Percentiles rank a stretch among this genome's conserved stretches.
Conservation (phyloP, 1,140 invertebrate genomes). For the Zelostemma sp. region DNA sequence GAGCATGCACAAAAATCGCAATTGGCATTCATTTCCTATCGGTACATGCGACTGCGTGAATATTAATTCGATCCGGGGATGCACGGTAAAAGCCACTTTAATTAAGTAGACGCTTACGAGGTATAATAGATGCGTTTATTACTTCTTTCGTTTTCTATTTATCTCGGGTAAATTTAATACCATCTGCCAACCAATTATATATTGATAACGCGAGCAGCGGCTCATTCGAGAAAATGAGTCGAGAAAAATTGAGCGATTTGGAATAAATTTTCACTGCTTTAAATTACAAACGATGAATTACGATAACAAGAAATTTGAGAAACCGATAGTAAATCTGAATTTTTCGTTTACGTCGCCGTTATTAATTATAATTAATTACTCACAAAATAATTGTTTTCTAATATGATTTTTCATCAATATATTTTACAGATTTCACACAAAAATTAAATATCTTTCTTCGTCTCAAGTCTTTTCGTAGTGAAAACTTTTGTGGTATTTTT, state of each 20-base stretch:
- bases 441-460: too few relatives aligned
- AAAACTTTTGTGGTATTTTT: too few relatives aligned
- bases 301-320: neutral
- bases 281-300: too few relatives aligned
- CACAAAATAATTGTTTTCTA: too few relatives aligned
- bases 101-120: constrained; percentile 1
- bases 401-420: too few relatives aligned
- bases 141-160: constrained; percentile 1
- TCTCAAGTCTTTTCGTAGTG: too few relatives aligned
- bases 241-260: too few relatives aligned
- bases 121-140: constrained; percentile 6
- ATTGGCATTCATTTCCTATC: neutral
- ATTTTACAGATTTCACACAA: too few relatives aligned
- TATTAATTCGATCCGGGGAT: neutral
- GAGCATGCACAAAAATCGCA: constrained; percentile 2
- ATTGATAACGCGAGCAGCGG: neutral
- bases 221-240: too few relatives aligned
- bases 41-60: neutral
- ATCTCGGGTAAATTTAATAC: neutral
- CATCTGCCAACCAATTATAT: neutral
- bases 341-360: too few relatives aligned
- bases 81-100: neutral
- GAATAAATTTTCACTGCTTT: too few relatives aligned
- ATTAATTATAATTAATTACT: too few relatives aligned
- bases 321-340: neutral